Base-by-base conservation (phyloP, 2,797 vertebrate genomes). In the Stomatorhinus walkeri region DNA sequence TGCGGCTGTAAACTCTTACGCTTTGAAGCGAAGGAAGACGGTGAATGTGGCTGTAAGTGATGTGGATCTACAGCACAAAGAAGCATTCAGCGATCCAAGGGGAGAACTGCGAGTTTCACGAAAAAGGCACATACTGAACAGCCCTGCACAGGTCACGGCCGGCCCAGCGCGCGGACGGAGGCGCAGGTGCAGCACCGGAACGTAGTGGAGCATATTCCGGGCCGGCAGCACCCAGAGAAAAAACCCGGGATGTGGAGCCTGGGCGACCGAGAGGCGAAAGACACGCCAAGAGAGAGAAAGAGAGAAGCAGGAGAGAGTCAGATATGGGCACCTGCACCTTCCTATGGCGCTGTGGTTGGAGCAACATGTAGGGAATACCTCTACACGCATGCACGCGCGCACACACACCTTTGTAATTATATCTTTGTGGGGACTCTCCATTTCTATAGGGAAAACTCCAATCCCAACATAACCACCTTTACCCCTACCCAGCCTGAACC, bases 101-200 rank as follows among this genome's bases (percentile, higher is more conserved):
- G 28, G 28, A 59, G 54, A 40, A 6, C 24, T 2, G 28, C 2
- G 48, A 14, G 84, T 28, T 32, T 86, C 79, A 24, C 19, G 6
- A 54, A 54, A 54, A 54, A 7, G 24, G 84, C 14, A 86, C 24
- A 54, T 32, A 86, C 51, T 86, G 28, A 32, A 32, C 72, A 43
- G 72, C 72, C 24, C 14, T 52, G 2, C 19, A 36, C 12, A 3
- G 16, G 56, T n/a, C 19, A 2, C 86, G 8, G 32, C 22, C 28
- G 48, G 43, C 56, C 86, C 40, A 19, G 28, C 12, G 40, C 54
- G 19, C 3, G 9, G 19, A 19, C 32, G 1, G 19, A 64, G 16
- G 28, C n/a, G 9, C 86, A 87, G 56, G 86, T 87, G 85, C 85
- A 87, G 36, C 52, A 43, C 49, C 36, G 6, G 32, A 87, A n/a